phyloP scores from a whole-genome alignment of 2,888 invertebrate genomes.

The Rotaria macrura region DNA sequence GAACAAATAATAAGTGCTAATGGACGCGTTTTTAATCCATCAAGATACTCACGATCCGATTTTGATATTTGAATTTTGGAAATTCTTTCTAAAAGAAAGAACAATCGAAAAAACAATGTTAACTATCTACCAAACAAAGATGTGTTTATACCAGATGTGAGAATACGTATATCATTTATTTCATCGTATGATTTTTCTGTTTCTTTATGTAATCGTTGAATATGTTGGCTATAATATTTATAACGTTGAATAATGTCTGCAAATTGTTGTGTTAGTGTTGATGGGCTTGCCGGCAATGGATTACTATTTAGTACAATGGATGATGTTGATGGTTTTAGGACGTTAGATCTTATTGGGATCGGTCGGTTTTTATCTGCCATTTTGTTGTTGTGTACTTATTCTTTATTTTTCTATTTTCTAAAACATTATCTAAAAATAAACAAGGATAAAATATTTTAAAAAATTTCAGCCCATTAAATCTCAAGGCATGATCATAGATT shows the following conservation, averaged over 20 bases:
- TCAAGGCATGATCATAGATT: too few species aligned
- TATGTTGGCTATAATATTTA: not conserved
- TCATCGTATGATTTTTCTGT: not conserved
- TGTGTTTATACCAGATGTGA: not conserved
- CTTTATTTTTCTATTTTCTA: not conserved
- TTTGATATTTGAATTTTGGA: not conserved
- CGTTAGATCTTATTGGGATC: not conserved
- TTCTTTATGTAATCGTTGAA: not conserved
- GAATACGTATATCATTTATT: not conserved
- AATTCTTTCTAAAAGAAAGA: not conserved
- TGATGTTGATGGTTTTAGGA: not conserved
- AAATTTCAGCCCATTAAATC: too few species aligned
- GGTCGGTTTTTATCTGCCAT: not conserved
- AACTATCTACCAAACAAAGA: too few species aligned
- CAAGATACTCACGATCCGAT: not conserved
- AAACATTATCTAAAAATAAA: not conserved
- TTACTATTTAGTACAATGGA: not conserved
- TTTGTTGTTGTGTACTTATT: not conserved
- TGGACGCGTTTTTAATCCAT: not conserved
- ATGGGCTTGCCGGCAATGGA: not conserved
- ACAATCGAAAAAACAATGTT: too few species aligned
- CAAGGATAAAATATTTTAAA: too few species aligned
- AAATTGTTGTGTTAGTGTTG: not conserved
- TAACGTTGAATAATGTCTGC: not conserved
- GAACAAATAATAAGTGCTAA: conserved; percentile 7